Conservation (phyloP, 2,797 vertebrate genomes). For the Melanotaenia maccullochi region DNA sequence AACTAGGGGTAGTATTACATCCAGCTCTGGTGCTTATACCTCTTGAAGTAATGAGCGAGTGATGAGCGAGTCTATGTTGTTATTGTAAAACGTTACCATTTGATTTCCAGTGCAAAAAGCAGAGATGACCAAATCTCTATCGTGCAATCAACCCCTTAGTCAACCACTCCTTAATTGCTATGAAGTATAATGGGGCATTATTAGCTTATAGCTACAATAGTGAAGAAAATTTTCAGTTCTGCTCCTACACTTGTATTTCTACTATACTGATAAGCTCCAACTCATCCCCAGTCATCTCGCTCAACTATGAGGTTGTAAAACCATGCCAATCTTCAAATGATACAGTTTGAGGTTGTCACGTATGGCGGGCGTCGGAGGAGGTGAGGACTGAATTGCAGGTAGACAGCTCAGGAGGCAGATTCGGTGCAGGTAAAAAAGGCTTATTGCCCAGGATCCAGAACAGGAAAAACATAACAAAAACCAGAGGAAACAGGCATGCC, state of each 20-base stretch:
- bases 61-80: constrained; percentile 22
- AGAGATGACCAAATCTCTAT: neutral
- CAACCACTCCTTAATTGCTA: neutral
- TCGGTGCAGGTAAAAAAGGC: too few relatives aligned
- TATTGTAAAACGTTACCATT: constrained; percentile 32
- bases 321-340: neutral
- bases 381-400: too few relatives aligned
- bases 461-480: too few relatives aligned
- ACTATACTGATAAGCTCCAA: neutral
- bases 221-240: neutral
- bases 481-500: too few relatives aligned
- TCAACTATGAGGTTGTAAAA: neutral
- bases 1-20: neutral
- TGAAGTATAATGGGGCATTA: neutral
- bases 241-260: neutral
- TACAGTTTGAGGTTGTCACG: neutral
- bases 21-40: neutral
- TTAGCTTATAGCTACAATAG: neutral
- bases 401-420: too few relatives aligned
- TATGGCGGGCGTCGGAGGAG: too few relatives aligned
- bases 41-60: neutral
- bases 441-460: too few relatives aligned
- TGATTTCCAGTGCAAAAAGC: neutral
- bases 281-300: neutral
- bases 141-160: too few relatives aligned